phyloP scores from a whole-genome alignment of 2,888 invertebrate genomes.

The Heteropelma amictum region DNA sequence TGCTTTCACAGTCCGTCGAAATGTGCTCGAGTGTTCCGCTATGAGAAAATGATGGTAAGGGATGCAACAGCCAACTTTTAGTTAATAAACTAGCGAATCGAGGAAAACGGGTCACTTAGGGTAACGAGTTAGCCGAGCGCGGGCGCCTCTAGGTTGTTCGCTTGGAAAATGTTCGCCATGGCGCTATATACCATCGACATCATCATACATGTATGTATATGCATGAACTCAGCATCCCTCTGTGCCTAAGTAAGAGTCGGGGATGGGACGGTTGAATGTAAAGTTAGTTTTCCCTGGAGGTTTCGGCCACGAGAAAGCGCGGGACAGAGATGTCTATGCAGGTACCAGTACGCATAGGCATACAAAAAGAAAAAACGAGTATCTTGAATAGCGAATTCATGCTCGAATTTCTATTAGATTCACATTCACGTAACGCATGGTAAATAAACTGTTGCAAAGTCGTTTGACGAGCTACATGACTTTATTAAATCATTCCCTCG shows the following conservation, averaged over 20 bases:
- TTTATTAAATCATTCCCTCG: too few relatives aligned
- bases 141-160: slow-evolving; percentile 47
- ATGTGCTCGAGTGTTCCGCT: slow-evolving; percentile 25
- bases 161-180: slow-evolving; percentile 45
- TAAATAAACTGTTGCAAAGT: slow-evolving; percentile 8
- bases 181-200: slow-evolving; percentile 4
- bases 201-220: slow-evolving; percentile 2
- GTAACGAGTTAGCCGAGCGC: slow-evolving; percentile 59
- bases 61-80: slow-evolving; percentile 61
- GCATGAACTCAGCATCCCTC: too few relatives aligned
- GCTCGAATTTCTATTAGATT: slow-evolving; percentile 41
- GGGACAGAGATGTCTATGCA: slow-evolving; percentile 3
- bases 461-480: too few relatives aligned
- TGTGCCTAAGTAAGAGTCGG: too few relatives aligned
- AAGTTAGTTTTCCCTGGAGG: slow-evolving; percentile 51
- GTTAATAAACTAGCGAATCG: slow-evolving; percentile 64
- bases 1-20: slow-evolving; percentile 39
- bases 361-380: slow-evolving; percentile 21
- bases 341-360: neutral
- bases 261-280: slow-evolving; percentile 36
- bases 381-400: slow-evolving; percentile 41
- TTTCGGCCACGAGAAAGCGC: slow-evolving; percentile 28
- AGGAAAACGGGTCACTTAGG: slow-evolving; percentile 64
- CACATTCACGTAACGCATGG: slow-evolving; percentile 2
- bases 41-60: slow-evolving; percentile 21